Evolutionary conservation across 2,888 invertebrate genomes (phyloP).

Genomic region (Empis stercorea): DNA sequence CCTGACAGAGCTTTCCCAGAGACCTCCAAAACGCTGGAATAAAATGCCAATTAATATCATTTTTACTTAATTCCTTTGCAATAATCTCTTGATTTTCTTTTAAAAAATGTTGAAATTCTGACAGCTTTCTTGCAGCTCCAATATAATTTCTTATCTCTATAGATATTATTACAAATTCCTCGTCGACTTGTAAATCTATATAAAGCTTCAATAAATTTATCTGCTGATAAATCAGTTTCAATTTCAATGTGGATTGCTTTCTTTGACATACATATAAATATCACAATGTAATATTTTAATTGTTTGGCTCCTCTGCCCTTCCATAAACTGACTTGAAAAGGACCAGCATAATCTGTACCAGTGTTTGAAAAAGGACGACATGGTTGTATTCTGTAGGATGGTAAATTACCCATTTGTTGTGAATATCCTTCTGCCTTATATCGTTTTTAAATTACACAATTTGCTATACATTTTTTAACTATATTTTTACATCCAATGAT

Average conservation of each 20-base stretch:
- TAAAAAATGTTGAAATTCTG: constrained; percentile 3
- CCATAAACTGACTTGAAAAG: constrained; percentile 6
- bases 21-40: constrained; percentile 20
- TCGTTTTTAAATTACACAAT: neutral
- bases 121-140: constrained; percentile 14
- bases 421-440: neutral
- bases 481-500: neutral
- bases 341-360: constrained; percentile 10
- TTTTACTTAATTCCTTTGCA: constrained; percentile 17
- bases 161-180: constrained; percentile 14
- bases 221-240: constrained; percentile 2
- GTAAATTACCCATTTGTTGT: neutral
- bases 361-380: constrained; percentile 4
- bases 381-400: neutral
- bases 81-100: constrained; percentile 1
- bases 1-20: constrained; percentile 21
- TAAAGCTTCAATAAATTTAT: constrained; percentile 15
- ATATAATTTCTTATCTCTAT: constrained; percentile 18
- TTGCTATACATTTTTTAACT: neutral
- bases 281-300: constrained; percentile 13
- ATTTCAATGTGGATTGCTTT: neutral
- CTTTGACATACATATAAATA: constrained; percentile 13
- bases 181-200: constrained; percentile 15
- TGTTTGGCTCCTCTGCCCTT: constrained; percentile 8
- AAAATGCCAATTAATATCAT: neutral